Base-by-base conservation (phyloP, 2,797 vertebrate genomes). In the Scomberomorus guttatus region DNA sequence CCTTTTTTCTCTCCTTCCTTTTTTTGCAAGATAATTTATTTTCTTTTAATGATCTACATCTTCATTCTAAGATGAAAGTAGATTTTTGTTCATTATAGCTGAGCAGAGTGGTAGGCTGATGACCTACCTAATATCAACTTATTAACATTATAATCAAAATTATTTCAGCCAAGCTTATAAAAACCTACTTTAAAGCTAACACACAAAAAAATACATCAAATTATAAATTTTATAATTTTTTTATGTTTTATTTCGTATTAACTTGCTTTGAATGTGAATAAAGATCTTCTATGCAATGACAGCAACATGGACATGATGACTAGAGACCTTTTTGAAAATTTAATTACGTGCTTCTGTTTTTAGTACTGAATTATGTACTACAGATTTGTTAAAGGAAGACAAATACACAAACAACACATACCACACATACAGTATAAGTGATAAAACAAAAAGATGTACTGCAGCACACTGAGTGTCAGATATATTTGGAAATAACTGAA, bases 401-500 rank as follows among this genome's bases (percentile, higher is more conserved):
- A 50, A 24, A 50, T 12, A 39, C 1, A 46, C 42, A 32, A 52
- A 44, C 24, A 37, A 48, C 29, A 59, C 37, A 48, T 4, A 48
- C 12, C 18, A 4, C 18, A n/a, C 34, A 44, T 42, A 14, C 42
- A 44, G 42, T 13, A 17, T 2, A 27, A 25, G 44, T 27, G 29
- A 60, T 69, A n/a, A 74, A 50, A 68, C 17, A 68, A 10, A 24
- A 44, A 42, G 58, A 79, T 56, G 50, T 17, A 48, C 58, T 55
- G 71, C 55, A 50, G 79, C 68, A n/a, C 39, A 15, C 2, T 4
- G 56, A 34, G 8, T 25, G 15, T 69, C 46, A 57, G 65, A 84
- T 63, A 75, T 67, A 77, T 75, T 80, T 70, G 17, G 77, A 76
- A 78, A 62, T 64, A 25, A 67, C 37, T 54, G 34, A 32, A 81